Evolutionary conservation across 1,140 invertebrate species (phyloP).

Genomic region (Drosophila littoralis): DNA sequence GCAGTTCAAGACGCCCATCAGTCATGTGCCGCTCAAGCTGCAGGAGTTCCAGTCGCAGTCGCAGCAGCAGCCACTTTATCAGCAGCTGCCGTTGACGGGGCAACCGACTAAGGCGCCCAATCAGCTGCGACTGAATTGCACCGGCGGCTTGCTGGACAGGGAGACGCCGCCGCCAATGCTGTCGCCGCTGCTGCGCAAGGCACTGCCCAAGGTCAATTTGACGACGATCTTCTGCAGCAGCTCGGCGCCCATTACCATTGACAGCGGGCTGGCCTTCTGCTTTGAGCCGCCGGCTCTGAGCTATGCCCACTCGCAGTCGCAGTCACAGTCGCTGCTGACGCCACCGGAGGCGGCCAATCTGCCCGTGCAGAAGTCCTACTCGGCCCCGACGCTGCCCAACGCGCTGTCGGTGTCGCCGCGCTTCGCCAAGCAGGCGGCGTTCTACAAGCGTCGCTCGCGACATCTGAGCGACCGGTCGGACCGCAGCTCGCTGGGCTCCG

Average conservation of each 20-base stretch:
- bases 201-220: conserved; percentile 79
- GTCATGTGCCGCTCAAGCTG: conserved; percentile 57
- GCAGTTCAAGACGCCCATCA: conserved; percentile 76
- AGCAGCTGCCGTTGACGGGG: conserved; percentile 8
- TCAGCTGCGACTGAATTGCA: conserved; percentile 57
- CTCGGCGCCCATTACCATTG: conserved; percentile 70
- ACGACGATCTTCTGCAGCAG: conserved; percentile 75
- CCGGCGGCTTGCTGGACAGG: conserved; percentile 23
- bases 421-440: conserved; percentile 77
- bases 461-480: conserved; percentile 83
- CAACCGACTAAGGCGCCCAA: conserved; percentile 49
- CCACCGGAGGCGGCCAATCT: conserved; percentile 46
- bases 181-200: conserved; percentile 62
- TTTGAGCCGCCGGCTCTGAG: conserved; percentile 63
- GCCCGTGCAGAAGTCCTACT: conserved; percentile 78
- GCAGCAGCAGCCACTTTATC: no score
- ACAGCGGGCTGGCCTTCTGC: conserved; percentile 59
- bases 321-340: conserved; percentile 30
- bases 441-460: conserved; percentile 79
- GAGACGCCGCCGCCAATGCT: conserved; percentile 55
- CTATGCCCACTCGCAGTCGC: conserved; percentile 39
- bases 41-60: conserved; percentile 50
- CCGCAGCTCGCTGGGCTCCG: conserved; percentile 78
- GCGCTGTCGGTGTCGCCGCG: conserved; percentile 75
- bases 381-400: conserved; percentile 80